A percentile compares a stretch with the other conserved stretches of the same genome.
phyloP scores from a whole-genome alignment of 2,113 vertebrate species.

The Oostethus manadensis region DNA sequence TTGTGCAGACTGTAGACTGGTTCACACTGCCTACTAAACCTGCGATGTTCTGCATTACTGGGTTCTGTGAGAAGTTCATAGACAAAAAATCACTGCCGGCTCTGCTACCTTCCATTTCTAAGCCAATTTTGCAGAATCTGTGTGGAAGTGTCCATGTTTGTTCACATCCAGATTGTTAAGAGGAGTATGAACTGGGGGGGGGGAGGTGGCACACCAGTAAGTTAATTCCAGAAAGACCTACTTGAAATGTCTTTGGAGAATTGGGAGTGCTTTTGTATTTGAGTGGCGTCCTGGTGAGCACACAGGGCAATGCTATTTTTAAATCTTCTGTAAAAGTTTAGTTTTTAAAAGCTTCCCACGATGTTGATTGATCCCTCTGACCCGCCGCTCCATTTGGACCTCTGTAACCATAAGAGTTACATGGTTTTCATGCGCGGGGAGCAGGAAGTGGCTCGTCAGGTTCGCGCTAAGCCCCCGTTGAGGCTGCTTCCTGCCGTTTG shows the following conservation, averaged over 20 bases:
- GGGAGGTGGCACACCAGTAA: constrained; percentile 24
- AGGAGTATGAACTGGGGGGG: constrained; percentile 3
- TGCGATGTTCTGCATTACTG: too few species aligned
- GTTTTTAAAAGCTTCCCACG: constrained; percentile 70
- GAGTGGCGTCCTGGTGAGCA: constrained; percentile 42
- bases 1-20: too few species aligned
- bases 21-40: too few species aligned
- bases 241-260: constrained; percentile 27
- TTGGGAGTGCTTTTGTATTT: constrained; percentile 20
- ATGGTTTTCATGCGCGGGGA: constrained; percentile 52
- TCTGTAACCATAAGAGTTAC: constrained; percentile 54
- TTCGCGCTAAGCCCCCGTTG: constrained; percentile 60
- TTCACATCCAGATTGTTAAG: neutral
- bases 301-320: constrained; percentile 52
- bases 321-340: constrained; percentile 54
- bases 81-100: too few species aligned
- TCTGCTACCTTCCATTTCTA: too few species aligned
- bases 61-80: too few species aligned
- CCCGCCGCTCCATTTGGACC: constrained; percentile 63
- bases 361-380: constrained; percentile 66
- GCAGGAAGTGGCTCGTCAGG: constrained; percentile 64
- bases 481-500: constrained; percentile 49
- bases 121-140: too few species aligned
- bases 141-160: too few species aligned
- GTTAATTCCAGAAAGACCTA: constrained; percentile 25